Percentiles rank a stretch among this genome's conserved stretches.
Conservation (phyloP, 2,113 vertebrate genomes). For the Choloepus hoffmanni region DNA sequence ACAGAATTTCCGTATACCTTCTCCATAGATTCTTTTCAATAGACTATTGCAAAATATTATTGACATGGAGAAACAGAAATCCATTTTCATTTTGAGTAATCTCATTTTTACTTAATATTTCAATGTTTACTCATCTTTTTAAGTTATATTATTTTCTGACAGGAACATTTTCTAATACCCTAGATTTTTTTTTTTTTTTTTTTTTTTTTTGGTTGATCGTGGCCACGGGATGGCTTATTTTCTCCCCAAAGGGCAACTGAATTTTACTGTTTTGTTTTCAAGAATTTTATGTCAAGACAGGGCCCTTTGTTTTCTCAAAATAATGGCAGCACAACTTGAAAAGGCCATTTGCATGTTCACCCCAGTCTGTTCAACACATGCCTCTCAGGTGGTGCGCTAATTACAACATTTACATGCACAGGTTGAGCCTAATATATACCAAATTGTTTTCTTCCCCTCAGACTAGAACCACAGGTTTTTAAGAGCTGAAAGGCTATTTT, state of each 20-base stretch:
- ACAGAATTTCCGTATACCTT: accelerated
- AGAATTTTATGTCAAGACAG: constrained; percentile 12
- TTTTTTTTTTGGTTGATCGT: too few species aligned
- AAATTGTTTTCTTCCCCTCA: background rate
- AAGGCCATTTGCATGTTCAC: background rate
- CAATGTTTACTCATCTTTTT: background rate
- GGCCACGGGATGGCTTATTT: background rate
- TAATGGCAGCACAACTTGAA: background rate
- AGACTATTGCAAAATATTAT: background rate
- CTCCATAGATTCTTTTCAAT: accelerated
- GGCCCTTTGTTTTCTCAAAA: constrained; percentile 62
- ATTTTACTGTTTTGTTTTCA: background rate
- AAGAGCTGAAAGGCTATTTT: background rate
- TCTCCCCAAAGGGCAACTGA: background rate
- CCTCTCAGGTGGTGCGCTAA: background rate
- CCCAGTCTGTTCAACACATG: background rate
- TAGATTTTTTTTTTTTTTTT: background rate
- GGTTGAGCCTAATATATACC: background rate
- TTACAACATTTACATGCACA: background rate
- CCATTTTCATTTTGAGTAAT: background rate
- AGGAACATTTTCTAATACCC: background rate
- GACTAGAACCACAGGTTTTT: accelerated
- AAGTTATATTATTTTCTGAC: background rate
- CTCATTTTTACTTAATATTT: background rate
- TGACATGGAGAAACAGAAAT: background rate